phyloP scores from a whole-genome alignment of 2,797 vertebrate species.

The Myripristis murdjan region DNA sequence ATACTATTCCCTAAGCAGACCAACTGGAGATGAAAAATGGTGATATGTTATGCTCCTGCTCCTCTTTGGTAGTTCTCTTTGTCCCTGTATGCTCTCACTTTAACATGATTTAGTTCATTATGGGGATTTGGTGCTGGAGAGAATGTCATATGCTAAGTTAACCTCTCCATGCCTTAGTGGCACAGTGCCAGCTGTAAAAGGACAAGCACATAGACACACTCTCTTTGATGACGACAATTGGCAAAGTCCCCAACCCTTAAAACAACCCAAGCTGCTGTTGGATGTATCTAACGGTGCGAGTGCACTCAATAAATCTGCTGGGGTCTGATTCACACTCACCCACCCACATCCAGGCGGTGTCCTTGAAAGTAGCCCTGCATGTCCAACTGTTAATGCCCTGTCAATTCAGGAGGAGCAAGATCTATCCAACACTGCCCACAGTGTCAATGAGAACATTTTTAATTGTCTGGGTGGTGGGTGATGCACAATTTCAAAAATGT shows the following conservation, averaged over 20 bases:
- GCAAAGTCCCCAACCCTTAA: conserved; percentile 81
- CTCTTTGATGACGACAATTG: conserved; percentile 80
- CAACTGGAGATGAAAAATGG: conserved; percentile 47
- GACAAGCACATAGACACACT: conserved; percentile 73
- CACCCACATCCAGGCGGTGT: conserved; percentile 52
- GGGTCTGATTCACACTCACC: conserved; percentile 71
- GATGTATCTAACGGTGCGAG: conserved; percentile 65
- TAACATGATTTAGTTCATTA: conserved; percentile 72
- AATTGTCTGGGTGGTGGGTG: conserved; percentile 49
- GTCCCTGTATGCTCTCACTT: conserved; percentile 53
- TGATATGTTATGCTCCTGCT: conserved; percentile 22
- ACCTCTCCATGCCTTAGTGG: conserved; percentile 79
- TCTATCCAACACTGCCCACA: conserved; percentile 46
- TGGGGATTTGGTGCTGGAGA: conserved; percentile 58
- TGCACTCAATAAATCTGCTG: conserved; percentile 79
- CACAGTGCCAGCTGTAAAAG: conserved; percentile 72
- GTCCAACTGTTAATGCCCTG: conserved; percentile 48
- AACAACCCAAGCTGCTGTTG: conserved; percentile 62
- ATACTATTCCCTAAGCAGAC: conserved; percentile 27
- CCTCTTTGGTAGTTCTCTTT: conserved; percentile 36
- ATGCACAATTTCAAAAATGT: conserved; percentile 65
- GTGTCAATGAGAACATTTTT: conserved; percentile 63
- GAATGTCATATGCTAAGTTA: conserved; percentile 85
- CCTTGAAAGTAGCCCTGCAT: conserved; percentile 64
- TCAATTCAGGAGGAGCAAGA: conserved; percentile 65